These are phyloP conservation scores for Ceraclea dissimilis DNA, from an alignment of 2,888 invertebrate genomes.

Conservation along the genomic window DNA sequence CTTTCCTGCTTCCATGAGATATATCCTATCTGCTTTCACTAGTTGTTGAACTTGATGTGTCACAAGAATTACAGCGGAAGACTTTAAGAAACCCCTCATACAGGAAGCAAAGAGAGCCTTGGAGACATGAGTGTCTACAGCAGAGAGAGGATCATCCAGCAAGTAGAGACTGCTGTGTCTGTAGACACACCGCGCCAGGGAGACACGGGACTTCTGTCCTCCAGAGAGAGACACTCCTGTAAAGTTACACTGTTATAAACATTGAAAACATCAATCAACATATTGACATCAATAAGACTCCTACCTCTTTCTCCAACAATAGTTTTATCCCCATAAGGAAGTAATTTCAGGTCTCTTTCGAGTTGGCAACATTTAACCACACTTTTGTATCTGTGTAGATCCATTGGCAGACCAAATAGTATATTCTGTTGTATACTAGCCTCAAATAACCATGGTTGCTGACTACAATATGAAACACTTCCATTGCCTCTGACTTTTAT, in stretches of 20 bases:
- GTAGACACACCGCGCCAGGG: conserved; percentile 50
- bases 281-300: not conserved
- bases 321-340: conserved; percentile 58
- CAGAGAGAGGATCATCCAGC: conserved; percentile 53
- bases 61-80: conserved; percentile 50
- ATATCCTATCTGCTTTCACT: conserved; percentile 39
- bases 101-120: conserved; percentile 38
- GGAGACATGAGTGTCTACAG: conserved; percentile 58
- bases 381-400: conserved; percentile 47
- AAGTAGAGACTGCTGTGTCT: conserved; percentile 55
- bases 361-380: conserved; percentile 53
- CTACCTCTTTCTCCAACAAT: conserved; percentile 59
- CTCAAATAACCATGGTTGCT: conserved; percentile 62
- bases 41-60: conserved; percentile 62
- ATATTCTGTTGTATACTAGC: conserved; percentile 67
- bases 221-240: conserved; percentile 57
- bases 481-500: conserved; percentile 39
- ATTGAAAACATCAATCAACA: too few relatives aligned
- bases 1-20: conserved; percentile 38
- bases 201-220: conserved; percentile 58
- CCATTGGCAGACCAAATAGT: conserved; percentile 59
- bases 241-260: not conserved
- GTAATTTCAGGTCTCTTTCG: conserved; percentile 51
- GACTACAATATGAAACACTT: conserved; percentile 51
- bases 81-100: conserved; percentile 46